Evolutionary conservation across 2,797 vertebrate species (phyloP).

Genomic region (Tapera naevia): DNA sequence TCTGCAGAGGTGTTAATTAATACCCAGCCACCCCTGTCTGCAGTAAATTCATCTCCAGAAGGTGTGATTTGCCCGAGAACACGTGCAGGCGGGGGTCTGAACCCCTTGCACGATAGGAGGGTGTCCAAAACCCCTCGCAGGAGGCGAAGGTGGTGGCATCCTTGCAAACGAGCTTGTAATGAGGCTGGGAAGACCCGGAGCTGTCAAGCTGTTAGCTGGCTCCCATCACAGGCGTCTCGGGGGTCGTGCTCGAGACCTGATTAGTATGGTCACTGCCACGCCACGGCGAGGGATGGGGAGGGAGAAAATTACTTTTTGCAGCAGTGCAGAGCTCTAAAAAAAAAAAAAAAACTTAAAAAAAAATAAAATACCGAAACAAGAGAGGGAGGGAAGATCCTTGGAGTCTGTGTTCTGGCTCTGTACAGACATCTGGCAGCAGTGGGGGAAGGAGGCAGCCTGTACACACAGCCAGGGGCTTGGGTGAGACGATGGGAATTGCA

Average conservation of each 20-base stretch:
- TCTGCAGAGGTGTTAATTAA: slow-evolving; percentile 6
- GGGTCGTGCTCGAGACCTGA: neutral
- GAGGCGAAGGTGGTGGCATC: neutral
- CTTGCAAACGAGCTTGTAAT: neutral
- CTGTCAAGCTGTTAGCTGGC: neutral
- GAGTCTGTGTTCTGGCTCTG: neutral
- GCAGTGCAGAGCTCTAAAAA: neutral
- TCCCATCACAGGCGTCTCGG: rapidly evolving
- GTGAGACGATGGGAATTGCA: neutral
- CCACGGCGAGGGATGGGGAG: neutral
- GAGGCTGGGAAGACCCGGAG: neutral
- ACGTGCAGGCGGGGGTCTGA: neutral
- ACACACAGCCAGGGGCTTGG: neutral
- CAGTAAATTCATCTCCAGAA: neutral
- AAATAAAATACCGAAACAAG: neutral
- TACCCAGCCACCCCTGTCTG: rapidly evolving
- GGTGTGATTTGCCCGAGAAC: neutral
- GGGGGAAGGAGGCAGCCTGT: neutral
- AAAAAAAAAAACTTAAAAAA: too few relatives aligned
- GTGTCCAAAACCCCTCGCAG: neutral
- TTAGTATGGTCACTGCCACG: neutral
- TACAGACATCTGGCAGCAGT: neutral
- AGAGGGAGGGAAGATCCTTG: neutral
- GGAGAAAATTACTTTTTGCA: neutral
- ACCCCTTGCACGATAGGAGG: neutral